phyloP scores from a whole-genome alignment of 2,113 vertebrate species.

The Peromyscus polionotus region DNA sequence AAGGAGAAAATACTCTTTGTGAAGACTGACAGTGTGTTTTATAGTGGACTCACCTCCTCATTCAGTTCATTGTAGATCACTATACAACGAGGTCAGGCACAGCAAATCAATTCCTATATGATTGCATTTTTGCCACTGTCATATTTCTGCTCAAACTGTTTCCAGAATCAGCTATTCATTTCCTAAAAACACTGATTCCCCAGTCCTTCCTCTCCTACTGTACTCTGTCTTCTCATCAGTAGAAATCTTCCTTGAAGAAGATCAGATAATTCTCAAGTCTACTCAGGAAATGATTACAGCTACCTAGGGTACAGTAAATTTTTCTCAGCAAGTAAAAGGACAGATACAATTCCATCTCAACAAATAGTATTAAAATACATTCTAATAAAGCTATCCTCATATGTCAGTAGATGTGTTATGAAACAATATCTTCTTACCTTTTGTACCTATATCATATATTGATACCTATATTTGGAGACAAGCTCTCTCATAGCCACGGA shows the following conservation, averaged over 20 bases:
- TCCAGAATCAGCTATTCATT: slow-evolving; percentile 75
- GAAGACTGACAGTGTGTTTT: slow-evolving; percentile 57
- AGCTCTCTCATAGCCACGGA: neutral
- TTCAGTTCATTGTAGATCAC: slow-evolving; percentile 67
- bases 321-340: neutral
- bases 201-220: neutral
- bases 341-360: slow-evolving; percentile 10
- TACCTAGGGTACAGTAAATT: neutral
- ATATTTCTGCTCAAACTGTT: slow-evolving; percentile 78
- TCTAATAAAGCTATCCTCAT: neutral
- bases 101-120: slow-evolving; percentile 76
- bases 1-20: slow-evolving; percentile 1
- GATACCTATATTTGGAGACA: neutral
- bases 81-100: slow-evolving; percentile 72
- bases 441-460: neutral
- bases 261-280: neutral
- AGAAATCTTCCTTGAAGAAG: slow-evolving; percentile 1
- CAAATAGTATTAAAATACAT: neutral
- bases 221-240: slow-evolving; percentile 25
- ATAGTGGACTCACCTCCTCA: slow-evolving; percentile 3
- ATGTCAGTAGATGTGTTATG: neutral
- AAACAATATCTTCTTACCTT: neutral
- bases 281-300: neutral
- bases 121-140: slow-evolving; percentile 76
- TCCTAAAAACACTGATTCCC: slow-evolving; percentile 70